Evolutionary conservation across 1,140 invertebrate species (phyloP).

Genomic region (Drosophila ercepeae): DNA sequence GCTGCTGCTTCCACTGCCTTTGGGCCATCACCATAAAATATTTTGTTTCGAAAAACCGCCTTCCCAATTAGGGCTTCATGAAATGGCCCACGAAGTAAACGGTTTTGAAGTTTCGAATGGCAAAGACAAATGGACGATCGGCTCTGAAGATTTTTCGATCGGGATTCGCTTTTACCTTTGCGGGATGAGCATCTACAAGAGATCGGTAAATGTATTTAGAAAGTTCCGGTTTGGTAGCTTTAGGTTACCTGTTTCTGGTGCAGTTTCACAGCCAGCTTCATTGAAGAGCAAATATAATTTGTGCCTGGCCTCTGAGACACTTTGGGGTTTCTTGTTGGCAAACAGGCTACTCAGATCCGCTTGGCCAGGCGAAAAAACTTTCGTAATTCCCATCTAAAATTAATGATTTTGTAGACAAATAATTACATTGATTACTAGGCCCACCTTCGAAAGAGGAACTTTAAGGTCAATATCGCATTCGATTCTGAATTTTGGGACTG

Average conservation of each 20-base stretch:
- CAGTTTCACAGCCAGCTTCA: slow-evolving; percentile 90
- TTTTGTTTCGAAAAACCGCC: neutral
- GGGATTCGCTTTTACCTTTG: slow-evolving; percentile 16
- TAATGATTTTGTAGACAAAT: slow-evolving; percentile 21
- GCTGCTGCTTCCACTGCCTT: slow-evolving; percentile 9
- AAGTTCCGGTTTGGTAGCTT: too few relatives aligned
- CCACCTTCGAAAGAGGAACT: slow-evolving; percentile 84
- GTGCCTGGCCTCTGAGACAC: slow-evolving; percentile 86
- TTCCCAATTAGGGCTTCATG: slow-evolving; percentile 50
- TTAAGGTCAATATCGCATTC: slow-evolving; percentile 85
- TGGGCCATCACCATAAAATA: slow-evolving; percentile 4
- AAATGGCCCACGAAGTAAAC: slow-evolving; percentile 74
- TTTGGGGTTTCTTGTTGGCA: slow-evolving; percentile 72
- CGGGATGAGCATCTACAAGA: neutral
- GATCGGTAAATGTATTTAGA: neutral
- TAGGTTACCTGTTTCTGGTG: slow-evolving; percentile 87
- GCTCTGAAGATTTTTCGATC: slow-evolving; percentile 64
- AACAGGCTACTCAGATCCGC: slow-evolving; percentile 88
- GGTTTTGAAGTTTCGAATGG: slow-evolving; percentile 57
- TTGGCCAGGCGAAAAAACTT: slow-evolving; percentile 84
- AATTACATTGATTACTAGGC: neutral
- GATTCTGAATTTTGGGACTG: slow-evolving; percentile 87
- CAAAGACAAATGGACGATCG: slow-evolving; percentile 77
- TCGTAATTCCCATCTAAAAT: slow-evolving; percentile 85
- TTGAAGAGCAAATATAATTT: slow-evolving; percentile 90